Percentiles rank a stretch among this genome's conserved stretches.
Conservation (phyloP, 2,888 invertebrate genomes). For the Chrysomela aeneicollis region DNA sequence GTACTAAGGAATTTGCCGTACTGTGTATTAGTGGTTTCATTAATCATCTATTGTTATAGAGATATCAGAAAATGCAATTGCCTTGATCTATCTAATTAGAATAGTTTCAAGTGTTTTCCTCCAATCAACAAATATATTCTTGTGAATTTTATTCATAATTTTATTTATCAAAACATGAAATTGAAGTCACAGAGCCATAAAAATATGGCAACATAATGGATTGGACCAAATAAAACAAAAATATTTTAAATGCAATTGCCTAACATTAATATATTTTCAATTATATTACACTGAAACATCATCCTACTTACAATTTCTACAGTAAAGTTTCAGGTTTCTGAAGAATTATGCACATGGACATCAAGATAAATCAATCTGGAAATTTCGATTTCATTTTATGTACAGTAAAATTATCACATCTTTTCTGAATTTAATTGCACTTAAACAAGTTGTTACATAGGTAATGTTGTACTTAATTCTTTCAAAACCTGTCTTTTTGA, state of each 20-base stretch:
- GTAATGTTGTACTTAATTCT: constrained; percentile 47
- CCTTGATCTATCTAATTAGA: no score
- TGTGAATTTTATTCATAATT: no score
- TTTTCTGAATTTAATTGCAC: constrained; percentile 48
- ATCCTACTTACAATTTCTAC: constrained; percentile 58
- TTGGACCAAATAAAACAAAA: constrained; percentile 34
- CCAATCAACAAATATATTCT: no score
- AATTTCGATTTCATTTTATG: constrained; percentile 39
- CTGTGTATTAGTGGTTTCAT: no score
- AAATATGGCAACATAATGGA: not conserved
- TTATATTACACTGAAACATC: constrained; percentile 60
- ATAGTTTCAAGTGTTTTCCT: no score
- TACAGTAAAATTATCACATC: constrained; percentile 40
- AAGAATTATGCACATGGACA: constrained; percentile 48
- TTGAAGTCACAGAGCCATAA: no score
- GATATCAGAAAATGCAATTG: no score
- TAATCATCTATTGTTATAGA: no score
- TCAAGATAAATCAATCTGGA: constrained; percentile 38
- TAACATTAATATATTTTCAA: constrained; percentile 59
- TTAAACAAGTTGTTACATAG: constrained; percentile 35
- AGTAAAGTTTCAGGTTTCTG: constrained; percentile 52
- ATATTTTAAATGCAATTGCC: constrained; percentile 36
- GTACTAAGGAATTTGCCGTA: no score
- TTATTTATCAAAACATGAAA: no score
- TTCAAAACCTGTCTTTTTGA: constrained; percentile 43